Conservation (phyloP, 1,140 invertebrate species). For the Choristoneura fumiferana region DNA sequence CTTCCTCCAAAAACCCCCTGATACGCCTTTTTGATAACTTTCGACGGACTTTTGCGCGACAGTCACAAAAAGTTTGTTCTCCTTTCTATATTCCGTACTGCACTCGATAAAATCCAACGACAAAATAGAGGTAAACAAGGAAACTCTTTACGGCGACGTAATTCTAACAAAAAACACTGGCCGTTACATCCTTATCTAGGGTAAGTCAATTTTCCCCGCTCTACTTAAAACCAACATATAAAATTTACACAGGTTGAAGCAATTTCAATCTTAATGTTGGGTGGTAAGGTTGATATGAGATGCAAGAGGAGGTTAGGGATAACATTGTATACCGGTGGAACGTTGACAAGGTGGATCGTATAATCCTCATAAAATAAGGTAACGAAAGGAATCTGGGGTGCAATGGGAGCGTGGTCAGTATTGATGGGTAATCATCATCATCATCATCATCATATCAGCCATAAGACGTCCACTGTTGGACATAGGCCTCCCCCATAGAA, state of each 20-base stretch:
- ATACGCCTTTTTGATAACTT: no score
- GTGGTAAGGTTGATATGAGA: constrained; percentile 25
- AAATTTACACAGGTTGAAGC: not conserved
- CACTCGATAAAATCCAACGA: constrained; percentile 32
- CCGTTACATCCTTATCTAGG: constrained; percentile 72
- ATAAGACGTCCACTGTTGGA: no score
- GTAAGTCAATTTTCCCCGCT: constrained; percentile 74
- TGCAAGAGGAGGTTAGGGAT: constrained; percentile 33
- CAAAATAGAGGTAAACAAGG: constrained; percentile 70
- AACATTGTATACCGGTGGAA: constrained; percentile 68
- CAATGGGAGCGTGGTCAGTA: constrained; percentile 37
- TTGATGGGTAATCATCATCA: no score
- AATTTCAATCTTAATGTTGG: constrained; percentile 30
- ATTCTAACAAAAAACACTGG: constrained; percentile 66
- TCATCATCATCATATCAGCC: no score
- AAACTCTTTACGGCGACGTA: constrained; percentile 63
- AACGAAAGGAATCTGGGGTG: constrained; percentile 52
- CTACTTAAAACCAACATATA: constrained; percentile 37
- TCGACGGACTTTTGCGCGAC: no score
- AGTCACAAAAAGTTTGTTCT: no score
- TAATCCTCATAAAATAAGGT: constrained; percentile 77
- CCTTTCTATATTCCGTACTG: no score
- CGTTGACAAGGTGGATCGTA: constrained; percentile 76
- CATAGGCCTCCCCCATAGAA: no score
- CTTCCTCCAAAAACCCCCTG: no score